phyloP scores from a whole-genome alignment of 2,888 invertebrate species.

The Tortrix viridana region DNA sequence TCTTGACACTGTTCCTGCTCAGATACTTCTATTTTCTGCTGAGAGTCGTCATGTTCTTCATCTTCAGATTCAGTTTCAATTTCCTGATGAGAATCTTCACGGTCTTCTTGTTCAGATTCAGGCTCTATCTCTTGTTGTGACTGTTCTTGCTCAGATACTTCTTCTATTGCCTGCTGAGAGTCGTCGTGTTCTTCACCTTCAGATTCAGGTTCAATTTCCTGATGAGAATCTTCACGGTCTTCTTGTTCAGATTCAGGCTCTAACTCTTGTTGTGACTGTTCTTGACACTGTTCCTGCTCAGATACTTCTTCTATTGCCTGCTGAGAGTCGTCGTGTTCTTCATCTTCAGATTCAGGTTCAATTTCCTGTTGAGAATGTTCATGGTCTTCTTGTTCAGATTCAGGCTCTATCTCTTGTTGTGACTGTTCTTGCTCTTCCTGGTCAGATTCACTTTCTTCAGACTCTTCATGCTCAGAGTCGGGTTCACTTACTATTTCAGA shows the following conservation, averaged over 20 bases:
- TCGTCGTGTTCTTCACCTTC: slow-evolving; percentile 18
- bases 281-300: slow-evolving; percentile 12
- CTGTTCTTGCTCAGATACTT: slow-evolving; percentile 14
- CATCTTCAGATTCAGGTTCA: slow-evolving; percentile 42
- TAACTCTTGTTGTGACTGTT: slow-evolving; percentile 15
- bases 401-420: slow-evolving; percentile 58
- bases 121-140: slow-evolving; percentile 57
- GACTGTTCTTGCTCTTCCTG: slow-evolving; percentile 22
- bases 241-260: slow-evolving; percentile 13
- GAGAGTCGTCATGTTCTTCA: slow-evolving; percentile 34
- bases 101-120: slow-evolving; percentile 39
- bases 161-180: slow-evolving; percentile 4
- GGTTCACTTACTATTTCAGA: slow-evolving; percentile 17
- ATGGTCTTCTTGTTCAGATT: slow-evolving; percentile 36
- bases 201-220: slow-evolving; percentile 8
- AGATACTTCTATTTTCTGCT: slow-evolving; percentile 11
- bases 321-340: slow-evolving; percentile 28
- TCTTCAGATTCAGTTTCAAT: slow-evolving; percentile 43
- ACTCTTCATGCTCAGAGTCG: slow-evolving; percentile 12
- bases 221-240: slow-evolving; percentile 25
- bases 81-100: slow-evolving; percentile 38
- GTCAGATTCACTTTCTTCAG: slow-evolving; percentile 14
- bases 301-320: slow-evolving; percentile 9
- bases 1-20: slow-evolving; percentile 7
- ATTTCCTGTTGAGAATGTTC: slow-evolving; percentile 40